Percentiles rank a stretch among this genome's conserved stretches.
phyloP scores from a whole-genome alignment of 2,888 invertebrate species.

The Cynaeus angustus region DNA sequence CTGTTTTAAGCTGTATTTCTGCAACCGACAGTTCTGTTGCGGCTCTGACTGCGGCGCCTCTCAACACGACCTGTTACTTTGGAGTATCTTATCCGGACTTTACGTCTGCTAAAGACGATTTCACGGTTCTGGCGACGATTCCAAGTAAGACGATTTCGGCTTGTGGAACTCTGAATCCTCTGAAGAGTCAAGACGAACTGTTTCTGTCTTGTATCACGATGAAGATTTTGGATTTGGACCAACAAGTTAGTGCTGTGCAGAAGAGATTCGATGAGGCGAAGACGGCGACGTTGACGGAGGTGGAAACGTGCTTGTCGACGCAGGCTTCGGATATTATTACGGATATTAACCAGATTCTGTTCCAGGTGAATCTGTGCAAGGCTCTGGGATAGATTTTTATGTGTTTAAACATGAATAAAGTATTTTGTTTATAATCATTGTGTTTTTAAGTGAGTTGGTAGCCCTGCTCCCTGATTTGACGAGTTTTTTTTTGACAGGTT shows the following conservation, averaged over 20 bases:
- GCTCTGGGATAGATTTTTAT: background rate
- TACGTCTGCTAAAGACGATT: background rate
- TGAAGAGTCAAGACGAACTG: slow-evolving; percentile 30
- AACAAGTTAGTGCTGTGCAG: background rate
- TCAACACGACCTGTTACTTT: slow-evolving; percentile 25
- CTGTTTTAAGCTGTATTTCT: slow-evolving; percentile 1
- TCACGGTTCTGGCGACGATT: slow-evolving; percentile 7
- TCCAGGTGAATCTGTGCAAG: slow-evolving; percentile 23
- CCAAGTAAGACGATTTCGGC: slow-evolving; percentile 16
- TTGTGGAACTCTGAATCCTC: slow-evolving; percentile 19
- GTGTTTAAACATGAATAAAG: too few species aligned
- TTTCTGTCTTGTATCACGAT: slow-evolving; percentile 20
- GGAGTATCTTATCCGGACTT: background rate
- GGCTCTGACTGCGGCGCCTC: background rate
- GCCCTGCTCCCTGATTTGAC: too few species aligned
- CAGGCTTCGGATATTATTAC: background rate
- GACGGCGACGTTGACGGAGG: background rate
- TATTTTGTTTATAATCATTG: too few species aligned
- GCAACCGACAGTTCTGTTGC: background rate
- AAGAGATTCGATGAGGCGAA: slow-evolving; percentile 3
- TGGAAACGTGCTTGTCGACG: slow-evolving; percentile 3
- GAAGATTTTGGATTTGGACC: slow-evolving; percentile 31
- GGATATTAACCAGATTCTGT: slow-evolving; percentile 26
- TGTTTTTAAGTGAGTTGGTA: too few species aligned
- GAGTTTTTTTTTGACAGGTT: too few species aligned